Percentiles rank a stretch among this genome's conserved stretches.
Evolutionary conservation across 2,113 vertebrate genomes (phyloP).

Genomic region (Alces alces): DNA sequence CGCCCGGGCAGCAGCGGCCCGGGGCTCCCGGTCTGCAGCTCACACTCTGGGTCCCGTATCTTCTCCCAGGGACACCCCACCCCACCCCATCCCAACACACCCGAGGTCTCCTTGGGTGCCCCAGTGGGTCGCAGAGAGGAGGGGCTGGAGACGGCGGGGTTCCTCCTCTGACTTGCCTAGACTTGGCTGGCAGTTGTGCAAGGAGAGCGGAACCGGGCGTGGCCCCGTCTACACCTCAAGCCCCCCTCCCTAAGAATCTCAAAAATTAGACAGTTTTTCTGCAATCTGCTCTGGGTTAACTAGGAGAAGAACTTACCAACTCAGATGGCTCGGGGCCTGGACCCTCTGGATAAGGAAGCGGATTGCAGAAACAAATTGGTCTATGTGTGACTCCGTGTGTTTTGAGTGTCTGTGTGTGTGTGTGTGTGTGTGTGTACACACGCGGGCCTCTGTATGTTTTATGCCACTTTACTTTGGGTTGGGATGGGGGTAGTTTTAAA

Average conservation of each 20-base stretch:
- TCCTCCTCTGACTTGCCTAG: neutral
- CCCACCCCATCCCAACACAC: neutral
- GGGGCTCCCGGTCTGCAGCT: neutral
- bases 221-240: neutral
- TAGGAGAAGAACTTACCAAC: neutral
- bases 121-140: neutral
- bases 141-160: neutral
- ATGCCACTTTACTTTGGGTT: neutral
- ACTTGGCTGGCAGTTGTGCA: neutral
- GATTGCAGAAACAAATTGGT: neutral
- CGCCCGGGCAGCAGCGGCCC: neutral
- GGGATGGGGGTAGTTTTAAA: neutral
- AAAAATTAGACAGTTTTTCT: neutral
- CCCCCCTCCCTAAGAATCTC: neutral
- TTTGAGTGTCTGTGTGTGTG: neutral
- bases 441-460: neutral
- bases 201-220: conserved; percentile 6
- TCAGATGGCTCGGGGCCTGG: neutral
- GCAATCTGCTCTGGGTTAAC: neutral
- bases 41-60: neutral
- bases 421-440: neutral
- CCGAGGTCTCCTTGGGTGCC: neutral
- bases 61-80: neutral
- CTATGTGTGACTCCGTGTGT: neutral
- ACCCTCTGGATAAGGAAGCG: neutral